Evolutionary conservation across 2,797 vertebrate species (phyloP).

Genomic region (Halcyon chelicuti): DNA sequence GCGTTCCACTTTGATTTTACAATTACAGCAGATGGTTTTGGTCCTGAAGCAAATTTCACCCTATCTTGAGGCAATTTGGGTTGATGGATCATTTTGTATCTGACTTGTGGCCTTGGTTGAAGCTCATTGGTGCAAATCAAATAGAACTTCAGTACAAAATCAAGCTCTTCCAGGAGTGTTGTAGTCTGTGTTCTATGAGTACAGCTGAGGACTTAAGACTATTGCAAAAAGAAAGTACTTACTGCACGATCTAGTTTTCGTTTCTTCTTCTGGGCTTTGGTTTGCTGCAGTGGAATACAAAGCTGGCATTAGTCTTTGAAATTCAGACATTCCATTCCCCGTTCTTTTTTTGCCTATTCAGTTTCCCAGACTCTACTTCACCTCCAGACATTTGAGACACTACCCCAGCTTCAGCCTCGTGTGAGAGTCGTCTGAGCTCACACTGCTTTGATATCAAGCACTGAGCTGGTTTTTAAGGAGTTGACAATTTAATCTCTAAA

Average conservation of each 20-base stretch:
- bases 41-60: neutral
- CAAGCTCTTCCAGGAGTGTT: neutral
- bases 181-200: neutral
- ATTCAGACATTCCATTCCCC: neutral
- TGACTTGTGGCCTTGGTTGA: neutral
- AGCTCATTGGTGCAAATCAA: neutral
- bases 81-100: neutral
- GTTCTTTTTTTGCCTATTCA: neutral
- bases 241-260: constrained; percentile 93
- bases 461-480: no score
- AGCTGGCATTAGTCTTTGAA: neutral
- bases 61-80: neutral
- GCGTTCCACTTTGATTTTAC: neutral
- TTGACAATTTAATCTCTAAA: neutral
- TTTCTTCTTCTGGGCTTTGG: constrained; percentile 94
- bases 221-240: constrained; percentile 67
- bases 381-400: neutral
- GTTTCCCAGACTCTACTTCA: neutral
- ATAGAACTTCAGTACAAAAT: neutral
- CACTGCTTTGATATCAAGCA: no score
- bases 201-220: neutral
- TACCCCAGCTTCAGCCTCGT: neutral
- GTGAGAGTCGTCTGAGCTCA: neutral
- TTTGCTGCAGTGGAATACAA: constrained; percentile 78
- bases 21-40: neutral